A percentile compares a stretch with the other conserved stretches of the same genome.
These are phyloP conservation scores for Benitochromis conjunctus DNA, from an alignment of 2,113 vertebrate genomes.

Conservation along the genomic window DNA sequence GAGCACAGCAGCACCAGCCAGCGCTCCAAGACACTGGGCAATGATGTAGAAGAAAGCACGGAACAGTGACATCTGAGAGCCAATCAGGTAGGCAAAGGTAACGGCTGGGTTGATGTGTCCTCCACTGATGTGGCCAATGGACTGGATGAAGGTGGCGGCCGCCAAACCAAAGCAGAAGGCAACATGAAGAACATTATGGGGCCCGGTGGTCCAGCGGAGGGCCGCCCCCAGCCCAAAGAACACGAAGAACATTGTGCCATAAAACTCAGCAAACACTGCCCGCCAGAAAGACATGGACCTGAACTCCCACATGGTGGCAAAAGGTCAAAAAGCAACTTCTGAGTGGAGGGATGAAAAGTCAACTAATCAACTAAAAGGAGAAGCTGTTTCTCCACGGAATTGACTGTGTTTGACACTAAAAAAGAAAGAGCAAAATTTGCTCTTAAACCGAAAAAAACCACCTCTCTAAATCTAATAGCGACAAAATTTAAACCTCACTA, in stretches of 20 bases:
- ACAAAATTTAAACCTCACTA: conserved; percentile 35
- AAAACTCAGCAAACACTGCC: conserved; percentile 91
- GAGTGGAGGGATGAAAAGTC: conserved; percentile 45
- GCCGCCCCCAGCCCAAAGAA: conserved; percentile 91
- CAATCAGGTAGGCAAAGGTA: conserved; percentile 88
- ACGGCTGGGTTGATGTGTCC: conserved; percentile 94
- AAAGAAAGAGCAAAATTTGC: conserved; percentile 14
- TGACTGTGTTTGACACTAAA: not conserved
- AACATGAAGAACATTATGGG: conserved; percentile 82
- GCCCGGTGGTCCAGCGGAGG: conserved; percentile 84
- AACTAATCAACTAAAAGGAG: conserved; percentile 8
- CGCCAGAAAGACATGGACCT: conserved; percentile 94
- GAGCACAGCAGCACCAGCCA: conserved; percentile 88
- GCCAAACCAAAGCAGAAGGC: conserved; percentile 91
- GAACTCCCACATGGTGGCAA: conserved; percentile 91
- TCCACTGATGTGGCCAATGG: conserved; percentile 90
- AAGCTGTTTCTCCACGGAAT: conserved; percentile 6
- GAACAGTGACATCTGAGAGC: conserved; percentile 90
- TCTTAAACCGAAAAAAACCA: conserved; percentile 12
- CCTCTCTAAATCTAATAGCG: conserved; percentile 42
- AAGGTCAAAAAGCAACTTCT: conserved; percentile 24
- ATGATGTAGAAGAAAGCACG: conserved; percentile 87
- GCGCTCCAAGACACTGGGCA: conserved; percentile 87
- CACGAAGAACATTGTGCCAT: conserved; percentile 92
- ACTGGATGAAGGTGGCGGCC: conserved; percentile 87